Base-by-base conservation (phyloP, 30 jellyfish, hydroid and myxozoan species). In the Turritopsis rubra region DNA sequence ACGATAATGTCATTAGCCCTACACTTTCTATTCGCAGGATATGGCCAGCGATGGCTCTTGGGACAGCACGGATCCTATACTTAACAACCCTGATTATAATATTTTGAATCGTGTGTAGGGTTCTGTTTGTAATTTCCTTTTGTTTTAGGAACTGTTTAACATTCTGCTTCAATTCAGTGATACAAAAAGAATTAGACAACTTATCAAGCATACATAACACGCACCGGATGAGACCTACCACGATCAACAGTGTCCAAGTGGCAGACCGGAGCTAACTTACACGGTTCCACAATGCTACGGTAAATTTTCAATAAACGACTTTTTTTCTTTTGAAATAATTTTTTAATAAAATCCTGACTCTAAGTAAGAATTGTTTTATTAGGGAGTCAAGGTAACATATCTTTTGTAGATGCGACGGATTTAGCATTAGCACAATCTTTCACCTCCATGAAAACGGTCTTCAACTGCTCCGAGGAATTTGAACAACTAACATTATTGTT, bases 211-310 rank as follows among this genome's bases (percentile, higher is more conserved):
- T 74, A 52, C 82, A 74, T 71, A 74, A 74, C 65, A 74, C 82
- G 53, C 82, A 74, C 65, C 16, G 82, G 65, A 74, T 74, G 16
- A 29, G 82, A n/a, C 82, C 65, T 13, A 16, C 28, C 65, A 16
- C 17, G 13, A 24, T 29, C 82, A 74, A 74, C 72, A 74, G 24
- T 74, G 72, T 30, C 82, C 82, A 13, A 74, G 73, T 74, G 82
- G 82, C 8, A 73, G 82, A 29, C 82, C 82, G 17, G 65, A 74
- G 13, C 9, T 74, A 74, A 74, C 24, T 9, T 74, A 74, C 41
- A 52, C 54, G 24, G 65, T 74, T 29, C 82, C 82, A 9, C 54
- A 74, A 24, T 20, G 27, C 21, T 74, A 74, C 65, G 82, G 71
- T 74, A 74, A 74, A 41, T 41, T 41, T 5, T 41, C 13, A 5